Percentiles rank a stretch among this genome's conserved stretches.
Conservation (phyloP, 2,888 invertebrate genomes). For the Trichacis sp. region DNA sequence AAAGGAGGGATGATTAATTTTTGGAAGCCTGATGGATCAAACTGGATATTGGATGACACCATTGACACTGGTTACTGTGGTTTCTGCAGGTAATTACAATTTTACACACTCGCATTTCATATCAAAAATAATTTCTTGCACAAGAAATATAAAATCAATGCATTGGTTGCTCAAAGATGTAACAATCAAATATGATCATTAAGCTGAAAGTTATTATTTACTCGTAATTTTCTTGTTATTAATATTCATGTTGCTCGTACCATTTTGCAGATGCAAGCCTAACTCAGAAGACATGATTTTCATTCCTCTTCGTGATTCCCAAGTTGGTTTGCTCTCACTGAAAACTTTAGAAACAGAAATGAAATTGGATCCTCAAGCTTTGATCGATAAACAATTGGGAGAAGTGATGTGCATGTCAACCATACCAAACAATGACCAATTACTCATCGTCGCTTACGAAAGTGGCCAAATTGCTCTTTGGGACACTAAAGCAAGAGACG, state of each 20-base stretch:
- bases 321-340: constrained; percentile 71
- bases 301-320: constrained; percentile 76
- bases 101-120: too few species aligned
- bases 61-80: constrained; percentile 77
- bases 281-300: constrained; percentile 74
- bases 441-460: constrained; percentile 77
- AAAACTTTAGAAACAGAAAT: constrained; percentile 62
- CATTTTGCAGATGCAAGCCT: constrained; percentile 59
- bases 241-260: neutral
- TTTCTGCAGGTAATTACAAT: constrained; percentile 77
- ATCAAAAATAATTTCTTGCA: too few species aligned
- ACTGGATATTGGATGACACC: constrained; percentile 70
- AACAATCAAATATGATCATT: too few species aligned
- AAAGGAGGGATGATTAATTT: constrained; percentile 76
- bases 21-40: constrained; percentile 75
- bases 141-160: neutral
- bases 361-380: constrained; percentile 49
- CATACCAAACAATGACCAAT: constrained; percentile 63
- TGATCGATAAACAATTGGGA: constrained; percentile 68
- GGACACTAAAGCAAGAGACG: constrained; percentile 75
- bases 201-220: too few species aligned
- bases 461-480: constrained; percentile 80
- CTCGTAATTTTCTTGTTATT: neutral
- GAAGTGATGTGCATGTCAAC: constrained; percentile 77
- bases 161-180: too few species aligned